phyloP scores from a whole-genome alignment of 37 sponge, comb jelly and placozoan species.

The Aplysina aerophoba region DNA sequence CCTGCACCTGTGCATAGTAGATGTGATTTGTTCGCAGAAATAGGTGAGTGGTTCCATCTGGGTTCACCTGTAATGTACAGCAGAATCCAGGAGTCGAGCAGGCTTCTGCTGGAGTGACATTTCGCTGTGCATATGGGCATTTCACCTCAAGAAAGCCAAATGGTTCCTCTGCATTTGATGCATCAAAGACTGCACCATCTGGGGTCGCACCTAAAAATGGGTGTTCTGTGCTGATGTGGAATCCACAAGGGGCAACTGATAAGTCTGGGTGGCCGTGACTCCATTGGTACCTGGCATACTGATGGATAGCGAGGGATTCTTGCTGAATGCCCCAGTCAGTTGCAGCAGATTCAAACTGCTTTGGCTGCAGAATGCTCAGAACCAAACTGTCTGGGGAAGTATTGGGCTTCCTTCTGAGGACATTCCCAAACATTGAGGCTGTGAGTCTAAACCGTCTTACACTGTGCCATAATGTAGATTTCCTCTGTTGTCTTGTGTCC shows the following conservation, averaged over 20 bases:
- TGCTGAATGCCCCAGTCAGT: constrained; percentile 48
- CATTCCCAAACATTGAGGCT: constrained; percentile 45
- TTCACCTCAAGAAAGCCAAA: constrained; percentile 62
- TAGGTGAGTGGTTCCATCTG: not conserved
- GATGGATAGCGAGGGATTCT: constrained; percentile 35
- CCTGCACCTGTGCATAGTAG: constrained; percentile 41
- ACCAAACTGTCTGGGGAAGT: constrained; percentile 57
- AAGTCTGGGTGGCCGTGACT: constrained; percentile 46
- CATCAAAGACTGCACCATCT: constrained; percentile 69
- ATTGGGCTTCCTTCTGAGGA: constrained; percentile 20
- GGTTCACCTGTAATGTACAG: not conserved
- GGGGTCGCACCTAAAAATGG: constrained; percentile 59
- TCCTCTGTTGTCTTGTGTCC: constrained; percentile 46
- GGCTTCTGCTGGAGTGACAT: constrained; percentile 45
- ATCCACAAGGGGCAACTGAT: constrained; percentile 45
- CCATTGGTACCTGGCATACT: constrained; percentile 45
- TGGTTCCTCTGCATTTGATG: constrained; percentile 27
- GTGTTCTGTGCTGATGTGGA: constrained; percentile 37
- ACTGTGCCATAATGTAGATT: constrained; percentile 4
- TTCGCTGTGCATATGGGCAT: constrained; percentile 45
- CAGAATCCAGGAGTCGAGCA: constrained; percentile 33
- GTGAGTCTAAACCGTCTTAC: constrained; percentile 21
- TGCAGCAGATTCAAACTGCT: constrained; percentile 36
- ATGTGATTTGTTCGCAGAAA: not conserved
- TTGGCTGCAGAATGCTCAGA: constrained; percentile 49